A percentile compares a stretch with the other conserved stretches of the same genome.
Conservation (phyloP, 30 jellyfish, hydroid and myxozoan species). For the Sanderia malayensis region DNA sequence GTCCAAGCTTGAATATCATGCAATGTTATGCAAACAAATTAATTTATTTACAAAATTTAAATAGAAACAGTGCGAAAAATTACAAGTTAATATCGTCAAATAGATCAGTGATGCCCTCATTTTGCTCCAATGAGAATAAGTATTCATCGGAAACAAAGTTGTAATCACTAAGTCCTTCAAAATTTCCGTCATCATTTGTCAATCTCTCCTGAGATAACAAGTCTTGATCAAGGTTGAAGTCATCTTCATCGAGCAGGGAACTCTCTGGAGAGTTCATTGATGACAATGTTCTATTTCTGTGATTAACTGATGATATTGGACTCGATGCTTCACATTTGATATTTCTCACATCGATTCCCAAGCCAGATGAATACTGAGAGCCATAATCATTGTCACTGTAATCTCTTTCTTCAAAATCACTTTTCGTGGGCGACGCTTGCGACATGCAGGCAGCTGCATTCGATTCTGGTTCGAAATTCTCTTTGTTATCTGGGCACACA, state of each 20-base stretch:
- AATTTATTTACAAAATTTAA: not conserved
- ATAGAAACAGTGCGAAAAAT: not conserved
- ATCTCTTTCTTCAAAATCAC: conserved; percentile 42
- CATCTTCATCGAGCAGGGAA: conserved; percentile 38
- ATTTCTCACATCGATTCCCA: conserved; percentile 41
- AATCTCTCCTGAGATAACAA: conserved; percentile 46
- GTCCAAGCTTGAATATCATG: no score
- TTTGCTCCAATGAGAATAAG: conserved; percentile 68
- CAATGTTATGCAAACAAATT: no score
- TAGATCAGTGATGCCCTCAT: conserved; percentile 88
- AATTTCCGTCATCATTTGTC: conserved; percentile 16
- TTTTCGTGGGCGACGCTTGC: conserved; percentile 70
- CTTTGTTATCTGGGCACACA: conserved; percentile 95
- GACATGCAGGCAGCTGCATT: conserved; percentile 45
- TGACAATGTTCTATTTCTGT: conserved; percentile 64
- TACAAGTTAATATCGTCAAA: conserved; percentile 54
- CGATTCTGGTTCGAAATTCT: conserved; percentile 50
- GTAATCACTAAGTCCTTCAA: conserved; percentile 46
- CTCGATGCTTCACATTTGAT: conserved; percentile 19
- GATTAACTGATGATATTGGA: conserved; percentile 28
- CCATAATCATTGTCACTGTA: conserved; percentile 12
- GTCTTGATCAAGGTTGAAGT: conserved; percentile 45
- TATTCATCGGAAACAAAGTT: conserved; percentile 77
- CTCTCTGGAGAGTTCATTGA: conserved; percentile 73
- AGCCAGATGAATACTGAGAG: conserved; percentile 57